A percentile compares a stretch with the other conserved stretches of the same genome.
Conservation (phyloP, 1,140 invertebrate species). For the Ruditapes philippinarum region DNA sequence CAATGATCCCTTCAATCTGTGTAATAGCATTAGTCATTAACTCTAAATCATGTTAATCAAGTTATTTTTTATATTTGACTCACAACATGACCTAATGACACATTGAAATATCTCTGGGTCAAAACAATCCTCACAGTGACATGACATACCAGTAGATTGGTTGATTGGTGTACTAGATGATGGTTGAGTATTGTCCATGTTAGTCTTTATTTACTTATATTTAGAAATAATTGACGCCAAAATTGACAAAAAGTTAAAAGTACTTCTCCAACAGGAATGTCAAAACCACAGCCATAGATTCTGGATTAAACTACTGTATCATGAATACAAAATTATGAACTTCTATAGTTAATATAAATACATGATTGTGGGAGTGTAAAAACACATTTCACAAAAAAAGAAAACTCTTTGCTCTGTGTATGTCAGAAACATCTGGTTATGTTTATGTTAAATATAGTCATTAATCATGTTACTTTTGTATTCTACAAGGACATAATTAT, state of each 20-base stretch:
- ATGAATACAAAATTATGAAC: slow-evolving; percentile 17
- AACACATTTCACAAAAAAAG: slow-evolving; percentile 10
- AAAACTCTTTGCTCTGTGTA: not conserved
- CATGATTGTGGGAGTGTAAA: not conserved
- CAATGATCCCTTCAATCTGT: too few species aligned
- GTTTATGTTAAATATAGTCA: not conserved
- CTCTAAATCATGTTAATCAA: too few species aligned
- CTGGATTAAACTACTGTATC: not conserved
- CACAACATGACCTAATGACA: too few species aligned
- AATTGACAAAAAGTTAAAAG: not conserved
- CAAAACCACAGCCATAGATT: not conserved
- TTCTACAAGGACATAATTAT: too few species aligned
- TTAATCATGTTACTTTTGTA: too few species aligned
- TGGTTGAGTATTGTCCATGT: too few species aligned
- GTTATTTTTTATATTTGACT: too few species aligned
- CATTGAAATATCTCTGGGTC: too few species aligned
- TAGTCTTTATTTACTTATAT: not conserved
- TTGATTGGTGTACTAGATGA: too few species aligned
- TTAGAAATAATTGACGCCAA: not conserved
- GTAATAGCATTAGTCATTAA: too few species aligned
- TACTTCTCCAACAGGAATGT: not conserved
- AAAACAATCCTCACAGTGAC: too few species aligned
- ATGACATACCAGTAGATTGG: too few species aligned
- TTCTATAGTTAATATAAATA: not conserved
- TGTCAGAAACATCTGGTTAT: slow-evolving; percentile 32